These are phyloP conservation scores for Marronus borbonicus DNA, from an alignment of 2,888 invertebrate genomes.

Conservation along the genomic window DNA sequence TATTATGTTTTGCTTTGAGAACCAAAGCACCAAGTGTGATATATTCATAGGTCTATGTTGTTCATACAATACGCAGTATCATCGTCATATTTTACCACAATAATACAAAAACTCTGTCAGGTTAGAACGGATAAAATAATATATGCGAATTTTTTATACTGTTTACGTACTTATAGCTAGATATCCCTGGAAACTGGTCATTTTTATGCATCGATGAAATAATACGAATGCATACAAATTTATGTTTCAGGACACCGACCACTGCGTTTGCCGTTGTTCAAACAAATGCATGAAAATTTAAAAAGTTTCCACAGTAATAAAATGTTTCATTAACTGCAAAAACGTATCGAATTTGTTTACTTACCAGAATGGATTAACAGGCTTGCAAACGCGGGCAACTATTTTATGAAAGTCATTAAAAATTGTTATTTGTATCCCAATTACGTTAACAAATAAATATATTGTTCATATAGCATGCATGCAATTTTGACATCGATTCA, in stretches of 20 bases:
- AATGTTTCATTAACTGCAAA: constrained; percentile 38
- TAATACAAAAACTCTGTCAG: background rate
- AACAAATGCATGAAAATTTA: constrained; percentile 17
- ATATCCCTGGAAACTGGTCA: constrained; percentile 6
- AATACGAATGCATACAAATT: constrained; percentile 19
- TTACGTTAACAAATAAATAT: background rate
- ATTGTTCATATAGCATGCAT: background rate
- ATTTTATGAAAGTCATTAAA: constrained; percentile 32
- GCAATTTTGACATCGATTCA: background rate
- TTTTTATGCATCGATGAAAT: constrained; percentile 12
- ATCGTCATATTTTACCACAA: too few species aligned
- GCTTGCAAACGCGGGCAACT: constrained; percentile 4
- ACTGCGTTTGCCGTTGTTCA: background rate
- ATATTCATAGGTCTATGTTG: too few species aligned
- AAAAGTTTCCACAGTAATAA: constrained; percentile 15
- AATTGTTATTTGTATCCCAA: constrained; percentile 35
- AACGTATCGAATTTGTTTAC: constrained; percentile 33
- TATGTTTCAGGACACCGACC: constrained; percentile 4
- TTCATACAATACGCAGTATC: too few species aligned
- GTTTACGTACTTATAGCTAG: background rate
- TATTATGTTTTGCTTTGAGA: too few species aligned
- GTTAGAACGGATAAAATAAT: background rate
- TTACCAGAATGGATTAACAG: constrained; percentile 28
- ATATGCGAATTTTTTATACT: background rate
- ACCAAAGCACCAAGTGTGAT: too few species aligned